phyloP scores from a whole-genome alignment of 2,888 invertebrate species.

The Drosophila dives region DNA sequence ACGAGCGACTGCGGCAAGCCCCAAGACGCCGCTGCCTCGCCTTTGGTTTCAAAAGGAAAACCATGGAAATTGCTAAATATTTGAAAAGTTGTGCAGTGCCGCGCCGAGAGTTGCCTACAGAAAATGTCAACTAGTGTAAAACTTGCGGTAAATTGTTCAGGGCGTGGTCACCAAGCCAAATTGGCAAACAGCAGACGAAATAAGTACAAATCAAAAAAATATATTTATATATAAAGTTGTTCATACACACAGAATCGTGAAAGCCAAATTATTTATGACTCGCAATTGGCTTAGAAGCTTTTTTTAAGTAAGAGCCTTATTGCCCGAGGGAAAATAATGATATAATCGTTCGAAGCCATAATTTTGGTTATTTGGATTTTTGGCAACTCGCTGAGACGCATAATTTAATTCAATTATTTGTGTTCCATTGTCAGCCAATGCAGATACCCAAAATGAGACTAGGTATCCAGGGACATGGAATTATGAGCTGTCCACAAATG shows the following conservation, averaged over 20 bases:
- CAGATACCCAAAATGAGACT: slow-evolving; percentile 41
- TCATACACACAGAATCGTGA: slow-evolving; percentile 53
- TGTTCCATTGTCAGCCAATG: slow-evolving; percentile 37
- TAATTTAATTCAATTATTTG: slow-evolving; percentile 78
- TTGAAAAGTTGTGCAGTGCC: slow-evolving; percentile 68
- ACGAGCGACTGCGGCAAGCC: slow-evolving; percentile 58
- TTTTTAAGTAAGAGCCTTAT: slow-evolving; percentile 15
- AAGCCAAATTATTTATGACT: slow-evolving; percentile 64
- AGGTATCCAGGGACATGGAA: slow-evolving; percentile 39
- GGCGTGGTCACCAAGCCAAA: slow-evolving; percentile 43
- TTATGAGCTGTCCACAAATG: slow-evolving; percentile 55
- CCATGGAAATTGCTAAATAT: slow-evolving; percentile 70
- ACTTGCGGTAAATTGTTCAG: slow-evolving; percentile 44
- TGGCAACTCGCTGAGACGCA: slow-evolving; percentile 52
- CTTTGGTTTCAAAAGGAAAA: slow-evolving; percentile 43
- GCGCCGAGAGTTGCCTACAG: slow-evolving; percentile 35
- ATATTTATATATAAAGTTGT: slow-evolving; percentile 5
- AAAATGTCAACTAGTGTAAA: slow-evolving; percentile 61
- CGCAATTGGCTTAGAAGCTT: slow-evolving; percentile 47
- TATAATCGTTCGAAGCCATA: slow-evolving; percentile 41
- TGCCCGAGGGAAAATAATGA: slow-evolving; percentile 21
- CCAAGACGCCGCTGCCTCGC: slow-evolving; percentile 63
- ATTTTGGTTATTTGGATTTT: slow-evolving; percentile 29
- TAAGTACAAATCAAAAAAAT: not conserved
- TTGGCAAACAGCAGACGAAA: slow-evolving; percentile 21